These are phyloP conservation scores for Diglossa cyanea DNA, from an alignment of 2,797 vertebrate genomes.

Conservation along the genomic window DNA sequence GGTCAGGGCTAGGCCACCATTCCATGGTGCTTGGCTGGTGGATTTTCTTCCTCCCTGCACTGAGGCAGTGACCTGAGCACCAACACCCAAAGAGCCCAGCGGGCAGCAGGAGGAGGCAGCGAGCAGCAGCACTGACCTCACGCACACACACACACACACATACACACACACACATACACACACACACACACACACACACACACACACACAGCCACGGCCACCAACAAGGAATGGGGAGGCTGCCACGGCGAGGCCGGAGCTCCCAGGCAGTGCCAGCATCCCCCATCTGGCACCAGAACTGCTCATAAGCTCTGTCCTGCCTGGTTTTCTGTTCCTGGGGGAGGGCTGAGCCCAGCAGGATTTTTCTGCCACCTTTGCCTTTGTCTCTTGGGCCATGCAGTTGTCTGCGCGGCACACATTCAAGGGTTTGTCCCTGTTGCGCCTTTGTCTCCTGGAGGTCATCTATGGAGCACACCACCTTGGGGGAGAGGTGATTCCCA, in stretches of 20 bases:
- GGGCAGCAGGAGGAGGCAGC: neutral
- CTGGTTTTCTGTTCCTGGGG: accelerated
- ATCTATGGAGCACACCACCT: accelerated
- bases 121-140: neutral
- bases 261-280: neutral
- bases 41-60: accelerated
- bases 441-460: neutral
- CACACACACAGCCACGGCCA: accelerated
- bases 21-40: accelerated
- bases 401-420: accelerated
- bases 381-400: neutral
- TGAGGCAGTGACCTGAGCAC: accelerated
- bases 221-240: neutral
- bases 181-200: too few relatives aligned
- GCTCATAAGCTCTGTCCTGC: accelerated
- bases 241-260: accelerated
- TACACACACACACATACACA: neutral
- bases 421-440: neutral
- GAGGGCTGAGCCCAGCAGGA: neutral
- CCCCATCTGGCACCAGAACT: neutral
- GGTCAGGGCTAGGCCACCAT: too few relatives aligned
- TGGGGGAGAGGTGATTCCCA: neutral
- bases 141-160: too few relatives aligned
- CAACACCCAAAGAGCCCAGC: accelerated
- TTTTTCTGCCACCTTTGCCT: neutral